Conservation (phyloP, 2,113 vertebrate genomes). For the Lethenteron reissneri region DNA sequence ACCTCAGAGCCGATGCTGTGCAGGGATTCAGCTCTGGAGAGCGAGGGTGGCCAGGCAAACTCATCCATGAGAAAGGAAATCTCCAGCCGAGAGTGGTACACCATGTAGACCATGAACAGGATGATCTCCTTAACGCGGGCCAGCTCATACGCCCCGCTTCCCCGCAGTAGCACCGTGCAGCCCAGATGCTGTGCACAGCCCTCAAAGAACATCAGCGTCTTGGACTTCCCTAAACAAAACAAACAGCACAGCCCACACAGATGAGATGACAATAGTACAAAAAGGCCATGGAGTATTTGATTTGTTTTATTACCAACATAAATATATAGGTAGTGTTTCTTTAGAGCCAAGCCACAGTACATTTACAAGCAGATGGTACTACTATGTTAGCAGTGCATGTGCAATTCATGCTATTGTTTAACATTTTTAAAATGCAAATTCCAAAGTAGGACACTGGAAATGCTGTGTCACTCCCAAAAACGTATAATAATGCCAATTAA, state of each 20-base stretch:
- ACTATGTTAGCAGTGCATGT: no score
- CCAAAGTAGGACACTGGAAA: no score
- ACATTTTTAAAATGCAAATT: no score
- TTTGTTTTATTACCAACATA: no score
- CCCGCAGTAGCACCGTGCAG: slow-evolving; percentile 77
- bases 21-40: slow-evolving; percentile 44
- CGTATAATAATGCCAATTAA: no score
- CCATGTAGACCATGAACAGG: slow-evolving; percentile 78
- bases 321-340: no score
- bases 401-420: no score
- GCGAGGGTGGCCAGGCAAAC: slow-evolving; percentile 81
- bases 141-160: slow-evolving; percentile 71
- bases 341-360: no score
- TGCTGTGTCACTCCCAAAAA: no score
- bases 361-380: no score
- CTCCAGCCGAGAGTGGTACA: slow-evolving; percentile 91
- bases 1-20: slow-evolving; percentile 19
- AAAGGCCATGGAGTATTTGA: no score
- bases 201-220: slow-evolving; percentile 93
- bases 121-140: slow-evolving; percentile 87
- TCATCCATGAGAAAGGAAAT: slow-evolving; percentile 99
- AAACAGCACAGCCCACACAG: not conserved
- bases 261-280: not conserved
- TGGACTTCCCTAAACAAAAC: slow-evolving; percentile 38
- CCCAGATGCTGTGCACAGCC: slow-evolving; percentile 70